Conservation (phyloP, 2,888 invertebrate species). For the Smittia sp. region DNA sequence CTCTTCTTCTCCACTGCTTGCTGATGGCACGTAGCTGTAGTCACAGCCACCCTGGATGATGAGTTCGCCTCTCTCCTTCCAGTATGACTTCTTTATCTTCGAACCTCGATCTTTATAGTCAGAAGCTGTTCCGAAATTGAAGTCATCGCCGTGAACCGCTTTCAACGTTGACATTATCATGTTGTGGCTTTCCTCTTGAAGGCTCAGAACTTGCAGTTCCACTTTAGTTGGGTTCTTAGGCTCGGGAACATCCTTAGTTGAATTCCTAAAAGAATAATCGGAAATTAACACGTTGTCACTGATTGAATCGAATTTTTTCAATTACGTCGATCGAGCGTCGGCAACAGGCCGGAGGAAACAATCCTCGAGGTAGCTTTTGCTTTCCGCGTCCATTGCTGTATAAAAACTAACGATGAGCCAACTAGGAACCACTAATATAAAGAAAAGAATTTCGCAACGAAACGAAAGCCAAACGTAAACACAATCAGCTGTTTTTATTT, state of each 20-base stretch:
- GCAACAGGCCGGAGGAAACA: constrained; percentile 63
- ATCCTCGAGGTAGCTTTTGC: constrained; percentile 61
- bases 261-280: constrained; percentile 46
- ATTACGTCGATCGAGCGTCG: constrained; percentile 61
- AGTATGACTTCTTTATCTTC: constrained; percentile 67
- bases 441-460: not conserved
- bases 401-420: not conserved
- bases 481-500: not conserved
- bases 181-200: constrained; percentile 68
- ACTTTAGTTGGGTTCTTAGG: constrained; percentile 63
- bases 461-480: not conserved
- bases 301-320: too few species aligned
- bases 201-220: constrained; percentile 69
- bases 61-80: constrained; percentile 74
- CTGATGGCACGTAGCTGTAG: constrained; percentile 61
- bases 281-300: constrained; percentile 39
- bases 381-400: constrained; percentile 58
- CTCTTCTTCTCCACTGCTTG: constrained; percentile 60
- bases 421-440: not conserved
- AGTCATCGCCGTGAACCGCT: constrained; percentile 71
- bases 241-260: constrained; percentile 53
- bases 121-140: constrained; percentile 58
- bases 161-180: constrained; percentile 71
- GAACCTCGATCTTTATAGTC: constrained; percentile 63
- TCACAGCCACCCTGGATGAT: constrained; percentile 63